Conservation (phyloP, 2,888 invertebrate species). For the Pseudanteris insignis region DNA sequence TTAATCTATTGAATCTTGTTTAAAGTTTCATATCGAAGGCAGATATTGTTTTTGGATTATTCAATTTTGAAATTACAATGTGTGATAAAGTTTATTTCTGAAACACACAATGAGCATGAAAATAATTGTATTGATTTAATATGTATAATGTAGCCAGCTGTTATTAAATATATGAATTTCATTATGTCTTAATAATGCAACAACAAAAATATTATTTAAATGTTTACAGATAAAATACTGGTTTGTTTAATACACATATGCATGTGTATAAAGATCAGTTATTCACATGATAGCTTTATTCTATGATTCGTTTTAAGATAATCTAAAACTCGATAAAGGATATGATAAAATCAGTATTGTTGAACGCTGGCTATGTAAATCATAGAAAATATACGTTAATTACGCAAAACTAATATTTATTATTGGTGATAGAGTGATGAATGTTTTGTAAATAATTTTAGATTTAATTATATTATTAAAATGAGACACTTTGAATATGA, state of each 20-base stretch:
- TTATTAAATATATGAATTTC: too few species aligned
- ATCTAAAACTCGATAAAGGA: conserved; percentile 2
- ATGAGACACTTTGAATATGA: background rate
- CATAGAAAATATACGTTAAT: conserved; percentile 6
- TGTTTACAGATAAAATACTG: background rate
- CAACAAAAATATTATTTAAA: too few species aligned
- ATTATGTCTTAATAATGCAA: too few species aligned
- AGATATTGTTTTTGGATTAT: too few species aligned
- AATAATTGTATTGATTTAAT: too few species aligned
- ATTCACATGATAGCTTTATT: background rate
- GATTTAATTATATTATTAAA: background rate
- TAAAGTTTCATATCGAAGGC: too few species aligned
- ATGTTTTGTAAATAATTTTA: conserved; percentile 8
- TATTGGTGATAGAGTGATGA: conserved; percentile 18
- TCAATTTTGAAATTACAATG: background rate
- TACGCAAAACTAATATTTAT: conserved; percentile 15
- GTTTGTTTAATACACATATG: background rate
- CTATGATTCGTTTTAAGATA: conserved; percentile 3
- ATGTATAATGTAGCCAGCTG: too few species aligned
- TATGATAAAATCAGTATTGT: conserved; percentile 12
- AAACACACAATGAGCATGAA: too few species aligned
- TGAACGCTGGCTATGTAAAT: conserved; percentile 3
- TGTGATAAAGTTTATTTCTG: too few species aligned
- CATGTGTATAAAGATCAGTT: background rate
- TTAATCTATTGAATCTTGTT: too few species aligned